Conservation (phyloP, 2,113 vertebrate genomes). For the Sebastes fasciatus region DNA sequence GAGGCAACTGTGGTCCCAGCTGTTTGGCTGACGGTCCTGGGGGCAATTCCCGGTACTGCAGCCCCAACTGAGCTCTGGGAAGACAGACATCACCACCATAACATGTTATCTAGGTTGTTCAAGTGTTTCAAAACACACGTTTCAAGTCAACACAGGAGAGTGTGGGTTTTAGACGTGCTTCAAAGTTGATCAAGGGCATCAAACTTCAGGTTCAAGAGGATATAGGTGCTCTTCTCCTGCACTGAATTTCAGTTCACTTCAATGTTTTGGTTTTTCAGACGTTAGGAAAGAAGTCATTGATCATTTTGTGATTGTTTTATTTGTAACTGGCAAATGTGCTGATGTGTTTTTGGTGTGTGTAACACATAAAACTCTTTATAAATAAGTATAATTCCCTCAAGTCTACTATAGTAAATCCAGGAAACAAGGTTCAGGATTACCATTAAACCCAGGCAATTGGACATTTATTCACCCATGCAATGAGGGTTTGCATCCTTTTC, state of each 20-base stretch:
- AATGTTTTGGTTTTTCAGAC: not conserved
- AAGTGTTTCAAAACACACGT: slow-evolving; percentile 1
- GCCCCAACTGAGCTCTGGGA: slow-evolving; percentile 76
- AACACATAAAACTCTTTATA: not conserved
- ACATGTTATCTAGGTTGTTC: not conserved
- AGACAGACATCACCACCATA: not conserved
- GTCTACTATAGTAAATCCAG: not conserved
- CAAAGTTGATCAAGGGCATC: slow-evolving; percentile 1
- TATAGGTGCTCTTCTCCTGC: not conserved
- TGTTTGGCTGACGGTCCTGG: slow-evolving; percentile 87
- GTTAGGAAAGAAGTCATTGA: not conserved
- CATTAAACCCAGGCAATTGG: not conserved
- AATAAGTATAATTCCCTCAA: not conserved
- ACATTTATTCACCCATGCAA: not conserved
- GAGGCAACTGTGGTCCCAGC: slow-evolving; percentile 86
- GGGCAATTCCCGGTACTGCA: slow-evolving; percentile 88
- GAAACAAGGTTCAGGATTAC: slow-evolving; percentile 7
- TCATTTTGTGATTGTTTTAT: not conserved
- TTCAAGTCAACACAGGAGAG: not conserved
- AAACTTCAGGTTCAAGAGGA: slow-evolving; percentile 3
- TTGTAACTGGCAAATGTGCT: not conserved
- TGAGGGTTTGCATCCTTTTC: not conserved
- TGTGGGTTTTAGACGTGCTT: not conserved
- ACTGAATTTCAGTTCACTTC: slow-evolving; percentile 2
- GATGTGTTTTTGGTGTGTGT: not conserved